These are phyloP conservation scores for Ptyas mucosa DNA, from an alignment of 2,113 vertebrate species.

Conservation along the genomic window DNA sequence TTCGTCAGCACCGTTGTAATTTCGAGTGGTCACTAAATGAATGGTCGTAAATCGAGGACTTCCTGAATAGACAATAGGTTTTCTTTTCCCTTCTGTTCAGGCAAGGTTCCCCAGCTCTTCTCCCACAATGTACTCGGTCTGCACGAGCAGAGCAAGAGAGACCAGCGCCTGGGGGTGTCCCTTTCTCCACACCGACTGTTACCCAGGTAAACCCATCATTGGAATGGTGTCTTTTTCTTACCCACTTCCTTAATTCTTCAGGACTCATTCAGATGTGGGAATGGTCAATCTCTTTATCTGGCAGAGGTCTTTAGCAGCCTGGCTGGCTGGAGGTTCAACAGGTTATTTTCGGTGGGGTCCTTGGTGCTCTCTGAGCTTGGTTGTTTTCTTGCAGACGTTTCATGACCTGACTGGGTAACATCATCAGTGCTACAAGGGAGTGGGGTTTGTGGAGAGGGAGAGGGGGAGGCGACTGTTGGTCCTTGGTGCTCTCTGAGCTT, in stretches of 20 bases:
- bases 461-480: neutral
- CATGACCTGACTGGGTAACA: neutral
- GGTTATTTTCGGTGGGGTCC: neutral
- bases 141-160: slow-evolving; percentile 77
- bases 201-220: slow-evolving; percentile 70
- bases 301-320: neutral
- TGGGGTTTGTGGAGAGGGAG: too few relatives aligned
- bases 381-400: neutral
- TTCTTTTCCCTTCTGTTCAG: slow-evolving; percentile 49
- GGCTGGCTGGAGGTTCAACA: neutral
- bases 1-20: neutral
- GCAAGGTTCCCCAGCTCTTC: slow-evolving; percentile 85
- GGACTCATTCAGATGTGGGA: neutral
- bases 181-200: slow-evolving; percentile 82
- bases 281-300: neutral
- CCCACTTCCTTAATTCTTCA: neutral
- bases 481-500: neutral
- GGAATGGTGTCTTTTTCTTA: neutral
- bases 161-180: slow-evolving; percentile 73
- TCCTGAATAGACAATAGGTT: neutral
- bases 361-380: neutral
- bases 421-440: neutral
- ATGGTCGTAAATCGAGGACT: neutral
- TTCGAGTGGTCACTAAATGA: neutral
- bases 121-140: slow-evolving; percentile 83